Conservation (phyloP, 2,888 invertebrate genomes). For the Agrotis exclamationis region DNA sequence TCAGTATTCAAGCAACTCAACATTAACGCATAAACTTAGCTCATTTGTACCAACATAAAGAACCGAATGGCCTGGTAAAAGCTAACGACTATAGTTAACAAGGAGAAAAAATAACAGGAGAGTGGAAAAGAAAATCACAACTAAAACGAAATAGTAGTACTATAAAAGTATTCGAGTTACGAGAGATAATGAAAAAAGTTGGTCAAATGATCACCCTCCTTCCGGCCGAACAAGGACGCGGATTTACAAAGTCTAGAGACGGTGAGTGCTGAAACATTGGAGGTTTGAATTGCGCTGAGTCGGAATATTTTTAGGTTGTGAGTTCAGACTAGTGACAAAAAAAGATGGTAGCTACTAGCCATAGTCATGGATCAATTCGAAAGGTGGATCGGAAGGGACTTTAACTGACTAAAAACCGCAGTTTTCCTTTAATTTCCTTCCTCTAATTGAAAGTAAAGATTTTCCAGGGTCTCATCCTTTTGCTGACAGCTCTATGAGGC, state of each 20-base stretch:
- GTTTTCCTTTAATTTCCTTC: too few species aligned
- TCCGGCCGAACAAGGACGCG: slow-evolving; percentile 71
- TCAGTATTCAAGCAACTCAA: slow-evolving; percentile 49
- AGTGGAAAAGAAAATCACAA: slow-evolving; percentile 77
- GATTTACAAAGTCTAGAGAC: slow-evolving; percentile 51
- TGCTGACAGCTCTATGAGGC: too few species aligned
- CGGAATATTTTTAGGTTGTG: neutral
- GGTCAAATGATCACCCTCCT: slow-evolving; percentile 84
- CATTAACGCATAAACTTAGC: slow-evolving; percentile 57
- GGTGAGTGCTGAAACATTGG: slow-evolving; percentile 17
- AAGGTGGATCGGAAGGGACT: too few species aligned
- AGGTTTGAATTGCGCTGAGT: slow-evolving; percentile 4
- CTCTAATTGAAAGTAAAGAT: too few species aligned
- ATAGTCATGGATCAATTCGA: too few species aligned
- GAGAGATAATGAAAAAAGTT: slow-evolving; percentile 89
- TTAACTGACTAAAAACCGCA: too few species aligned
- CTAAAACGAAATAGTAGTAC: slow-evolving; percentile 84
- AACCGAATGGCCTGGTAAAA: slow-evolving; percentile 78
- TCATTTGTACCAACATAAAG: slow-evolving; percentile 68
- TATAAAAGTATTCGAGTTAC: slow-evolving; percentile 84
- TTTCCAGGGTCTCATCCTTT: too few species aligned
- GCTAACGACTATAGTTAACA: slow-evolving; percentile 79
- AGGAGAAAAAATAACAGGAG: slow-evolving; percentile 71
- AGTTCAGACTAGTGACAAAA: too few species aligned
- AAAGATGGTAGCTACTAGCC: too few species aligned